Evolutionary conservation across 2,888 invertebrate genomes (phyloP), one percentile per base, ranked within the genome.

Genomic region (Cheilosia soror): DNA sequence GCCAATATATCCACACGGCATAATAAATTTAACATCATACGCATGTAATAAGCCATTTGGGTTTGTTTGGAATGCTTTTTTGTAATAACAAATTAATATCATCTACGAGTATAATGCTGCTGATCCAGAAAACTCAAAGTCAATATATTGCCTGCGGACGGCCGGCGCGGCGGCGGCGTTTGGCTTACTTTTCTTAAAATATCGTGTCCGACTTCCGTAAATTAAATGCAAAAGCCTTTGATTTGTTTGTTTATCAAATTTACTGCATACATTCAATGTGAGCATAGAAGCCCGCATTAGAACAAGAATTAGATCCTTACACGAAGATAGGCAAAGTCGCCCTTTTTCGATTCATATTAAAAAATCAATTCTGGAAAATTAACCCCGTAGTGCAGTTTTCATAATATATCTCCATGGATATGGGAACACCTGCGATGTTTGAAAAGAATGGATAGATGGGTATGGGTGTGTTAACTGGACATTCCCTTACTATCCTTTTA

Each of bases 191-290:
- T 47, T n/a, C 13, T 27, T 25, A 31, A 68, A 53, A 69, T 77
- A 51, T 69, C 77, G 77, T 77, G 77, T 44, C 37, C 60, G 68
- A 47, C 51, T 53, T 60, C 44, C 69, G 60, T 77, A 55, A 62
- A 62, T 69, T 62, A 60, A 27, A 15, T 33, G 77, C 51, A 37
- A 20, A 44, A 37, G 53, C 47, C 68, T 77, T 47, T 77, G 77
- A 77, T 77, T 77, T 77, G 77, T 77, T 69, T 77, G 53, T 44
- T 77, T 69, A 47, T 60, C 60, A 33, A 51, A 60, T 55, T 42
- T 31, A 51, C 66, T 66, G 68, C 68, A 69, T 77, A 55, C 37
- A 47, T 53, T 11, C 37, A 11, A 11, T 27, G 44, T 27, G 27
- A 40, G 47, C 53, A 69, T 53, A 33, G 47, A 77, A 25, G 53